Conservation (phyloP, 2,797 vertebrate genomes). For the Echeneis naucrates region DNA sequence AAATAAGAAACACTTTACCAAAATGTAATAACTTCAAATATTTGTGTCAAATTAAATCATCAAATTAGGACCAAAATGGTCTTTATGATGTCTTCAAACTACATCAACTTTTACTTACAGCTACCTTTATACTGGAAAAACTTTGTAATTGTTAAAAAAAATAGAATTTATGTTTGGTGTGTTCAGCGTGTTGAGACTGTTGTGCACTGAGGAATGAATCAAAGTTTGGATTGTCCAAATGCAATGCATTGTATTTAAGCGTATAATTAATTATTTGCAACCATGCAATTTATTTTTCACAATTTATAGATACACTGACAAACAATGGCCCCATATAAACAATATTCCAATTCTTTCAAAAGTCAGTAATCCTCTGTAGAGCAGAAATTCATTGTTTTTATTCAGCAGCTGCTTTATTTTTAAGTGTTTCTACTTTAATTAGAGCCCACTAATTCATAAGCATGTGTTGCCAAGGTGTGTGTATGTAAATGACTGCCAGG, state of each 20-base stretch:
- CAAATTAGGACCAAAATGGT: neutral
- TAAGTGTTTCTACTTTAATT: slow-evolving; percentile 20
- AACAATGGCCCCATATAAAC: neutral
- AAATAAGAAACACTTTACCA: no score
- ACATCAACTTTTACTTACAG: neutral
- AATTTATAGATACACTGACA: neutral
- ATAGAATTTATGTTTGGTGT: neutral
- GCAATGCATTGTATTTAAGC: neutral
- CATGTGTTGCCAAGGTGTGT: slow-evolving; percentile 16
- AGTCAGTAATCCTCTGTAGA: slow-evolving; percentile 20
- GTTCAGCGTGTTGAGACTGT: neutral
- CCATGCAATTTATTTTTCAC: neutral
- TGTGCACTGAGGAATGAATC: neutral
- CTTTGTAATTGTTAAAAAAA: neutral
- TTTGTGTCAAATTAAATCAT: no score
- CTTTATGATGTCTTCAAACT: neutral
- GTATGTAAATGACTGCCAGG: slow-evolving; percentile 22
- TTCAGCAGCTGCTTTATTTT: slow-evolving; percentile 26
- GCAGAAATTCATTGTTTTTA: slow-evolving; percentile 36
- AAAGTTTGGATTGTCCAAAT: neutral
- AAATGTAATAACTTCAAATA: no score
- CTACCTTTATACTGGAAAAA: neutral
- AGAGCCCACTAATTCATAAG: slow-evolving; percentile 17
- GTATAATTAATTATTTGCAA: neutral
- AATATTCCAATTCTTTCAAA: neutral